Evolutionary conservation across 2,113 vertebrate species (phyloP).

Genomic region (Elaphurus davidianus): DNA sequence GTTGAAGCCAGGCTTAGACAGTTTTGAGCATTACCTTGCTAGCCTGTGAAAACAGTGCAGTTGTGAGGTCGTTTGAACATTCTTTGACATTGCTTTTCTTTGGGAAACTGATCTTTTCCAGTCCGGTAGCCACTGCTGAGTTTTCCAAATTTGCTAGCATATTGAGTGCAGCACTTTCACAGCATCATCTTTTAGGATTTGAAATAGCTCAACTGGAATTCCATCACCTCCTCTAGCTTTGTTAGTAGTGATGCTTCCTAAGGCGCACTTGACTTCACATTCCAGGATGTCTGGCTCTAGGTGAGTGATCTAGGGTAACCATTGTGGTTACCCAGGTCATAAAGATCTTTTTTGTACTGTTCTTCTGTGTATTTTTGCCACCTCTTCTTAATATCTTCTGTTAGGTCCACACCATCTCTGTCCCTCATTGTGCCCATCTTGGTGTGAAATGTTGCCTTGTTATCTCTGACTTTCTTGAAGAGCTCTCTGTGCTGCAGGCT

Average conservation of each 20-base stretch:
- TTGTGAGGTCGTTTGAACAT: neutral
- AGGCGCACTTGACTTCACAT: neutral
- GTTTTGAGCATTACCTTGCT: neutral
- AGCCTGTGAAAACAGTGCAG: neutral
- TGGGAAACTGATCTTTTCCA: neutral
- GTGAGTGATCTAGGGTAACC: neutral
- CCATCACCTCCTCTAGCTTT: neutral
- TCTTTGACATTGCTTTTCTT: neutral
- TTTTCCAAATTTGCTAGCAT: neutral
- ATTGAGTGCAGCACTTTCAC: neutral
- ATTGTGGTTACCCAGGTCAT: neutral
- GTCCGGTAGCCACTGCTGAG: neutral
- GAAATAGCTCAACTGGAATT: neutral
- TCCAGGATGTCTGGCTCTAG: neutral
- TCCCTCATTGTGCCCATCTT: too few relatives aligned
- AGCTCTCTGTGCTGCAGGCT: neutral
- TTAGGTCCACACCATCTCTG: neutral
- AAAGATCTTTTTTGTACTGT: neutral
- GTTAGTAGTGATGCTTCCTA: neutral
- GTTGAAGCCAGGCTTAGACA: neutral
- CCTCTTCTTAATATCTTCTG: neutral
- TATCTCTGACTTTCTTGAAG: neutral
- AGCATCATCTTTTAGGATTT: neutral
- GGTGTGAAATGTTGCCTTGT: too few relatives aligned
- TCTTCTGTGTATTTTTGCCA: neutral